Conservation (phyloP, 2,888 invertebrate species). For the Phaedon cochleariae region DNA sequence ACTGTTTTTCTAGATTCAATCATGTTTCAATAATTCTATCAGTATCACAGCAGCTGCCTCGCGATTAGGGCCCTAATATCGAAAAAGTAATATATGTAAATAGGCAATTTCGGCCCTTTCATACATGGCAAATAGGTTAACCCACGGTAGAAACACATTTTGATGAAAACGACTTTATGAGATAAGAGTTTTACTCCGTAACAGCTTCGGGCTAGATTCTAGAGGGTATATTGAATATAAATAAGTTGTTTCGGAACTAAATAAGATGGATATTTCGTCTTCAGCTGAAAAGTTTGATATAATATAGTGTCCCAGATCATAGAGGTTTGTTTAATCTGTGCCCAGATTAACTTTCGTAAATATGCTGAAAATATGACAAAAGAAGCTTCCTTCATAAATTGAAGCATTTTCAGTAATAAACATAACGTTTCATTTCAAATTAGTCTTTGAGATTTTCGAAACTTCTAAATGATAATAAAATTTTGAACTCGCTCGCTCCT, state of each 20-base stretch:
- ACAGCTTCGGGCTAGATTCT: not conserved
- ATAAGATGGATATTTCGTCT: too few species aligned
- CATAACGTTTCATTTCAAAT: too few species aligned
- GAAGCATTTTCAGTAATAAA: too few species aligned
- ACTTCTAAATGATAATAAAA: too few species aligned
- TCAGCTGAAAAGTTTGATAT: too few species aligned
- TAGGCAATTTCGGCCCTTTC: constrained; percentile 13
- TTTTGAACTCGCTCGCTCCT: too few species aligned
- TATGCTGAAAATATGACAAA: too few species aligned
- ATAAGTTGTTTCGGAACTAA: not conserved
- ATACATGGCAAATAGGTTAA: constrained; percentile 18
- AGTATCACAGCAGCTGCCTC: not conserved
- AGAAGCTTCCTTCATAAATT: too few species aligned
- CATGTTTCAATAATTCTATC: not conserved
- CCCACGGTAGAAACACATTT: constrained; percentile 12
- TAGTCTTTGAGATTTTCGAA: too few species aligned
- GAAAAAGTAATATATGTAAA: constrained; percentile 18
- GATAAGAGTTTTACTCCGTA: not conserved
- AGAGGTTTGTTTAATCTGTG: too few species aligned
- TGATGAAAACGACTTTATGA: constrained; percentile 13
- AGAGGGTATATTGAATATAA: not conserved
- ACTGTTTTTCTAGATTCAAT: not conserved
- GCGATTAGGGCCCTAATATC: not conserved
- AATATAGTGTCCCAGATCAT: too few species aligned
- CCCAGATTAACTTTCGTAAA: too few species aligned